Evolutionary conservation across 2,113 vertebrate genomes (phyloP).

Genomic region (Glareola pratincola): DNA sequence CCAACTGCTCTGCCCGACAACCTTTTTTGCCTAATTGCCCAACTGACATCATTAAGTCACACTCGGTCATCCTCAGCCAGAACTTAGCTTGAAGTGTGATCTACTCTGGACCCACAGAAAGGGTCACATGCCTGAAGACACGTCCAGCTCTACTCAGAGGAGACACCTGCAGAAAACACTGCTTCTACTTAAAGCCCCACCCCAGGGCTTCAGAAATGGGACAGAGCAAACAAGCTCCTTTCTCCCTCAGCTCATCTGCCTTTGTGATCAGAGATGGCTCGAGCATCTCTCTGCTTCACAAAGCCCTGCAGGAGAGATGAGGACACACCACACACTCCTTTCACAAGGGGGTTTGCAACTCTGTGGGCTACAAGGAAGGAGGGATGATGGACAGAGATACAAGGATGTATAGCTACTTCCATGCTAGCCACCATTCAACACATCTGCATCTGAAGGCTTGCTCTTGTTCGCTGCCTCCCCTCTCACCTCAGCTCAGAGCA

Average conservation of each 20-base stretch:
- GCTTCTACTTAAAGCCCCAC: not conserved
- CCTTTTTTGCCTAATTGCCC: not conserved
- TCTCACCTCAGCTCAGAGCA: not conserved
- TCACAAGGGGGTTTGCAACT: not conserved
- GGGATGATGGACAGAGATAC: not conserved
- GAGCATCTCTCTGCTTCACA: not conserved
- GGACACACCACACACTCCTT: accelerated
- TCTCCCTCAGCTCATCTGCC: too few species aligned
- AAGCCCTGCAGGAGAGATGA: not conserved
- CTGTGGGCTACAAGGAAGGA: not conserved
- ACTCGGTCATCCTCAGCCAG: not conserved
- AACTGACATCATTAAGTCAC: not conserved
- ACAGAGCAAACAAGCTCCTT: not conserved
- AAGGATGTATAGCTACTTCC: not conserved
- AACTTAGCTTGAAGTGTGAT: not conserved
- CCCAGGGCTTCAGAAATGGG: not conserved
- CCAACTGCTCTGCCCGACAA: not conserved
- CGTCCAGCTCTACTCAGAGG: not conserved
- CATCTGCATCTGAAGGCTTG: accelerated
- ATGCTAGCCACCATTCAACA: accelerated
- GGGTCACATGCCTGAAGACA: accelerated
- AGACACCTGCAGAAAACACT: not conserved
- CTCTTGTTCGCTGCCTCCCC: not conserved
- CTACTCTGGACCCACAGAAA: not conserved
- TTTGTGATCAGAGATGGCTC: not conserved